These are phyloP conservation scores for Arion vulgaris DNA, from an alignment of 1,140 invertebrate genomes.

Conservation along the genomic window DNA sequence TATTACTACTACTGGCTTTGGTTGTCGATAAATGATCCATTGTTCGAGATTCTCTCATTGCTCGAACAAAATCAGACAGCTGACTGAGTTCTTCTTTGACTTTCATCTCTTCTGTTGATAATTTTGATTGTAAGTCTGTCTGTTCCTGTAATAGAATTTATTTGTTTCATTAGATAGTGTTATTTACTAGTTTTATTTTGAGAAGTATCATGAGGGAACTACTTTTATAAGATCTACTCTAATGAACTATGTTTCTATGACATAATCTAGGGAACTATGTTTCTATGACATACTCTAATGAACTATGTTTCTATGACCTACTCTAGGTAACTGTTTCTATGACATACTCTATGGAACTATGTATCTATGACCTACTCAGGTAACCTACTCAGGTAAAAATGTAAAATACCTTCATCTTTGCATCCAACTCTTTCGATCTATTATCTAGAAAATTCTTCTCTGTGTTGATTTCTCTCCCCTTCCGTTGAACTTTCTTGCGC, in stretches of 20 bases:
- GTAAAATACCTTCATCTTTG: slow-evolving; percentile 46
- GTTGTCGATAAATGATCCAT: background rate
- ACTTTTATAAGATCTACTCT: background rate
- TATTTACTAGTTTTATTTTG: background rate
- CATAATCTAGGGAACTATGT: background rate
- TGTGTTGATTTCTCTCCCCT: slow-evolving; percentile 52
- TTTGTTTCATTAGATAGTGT: background rate
- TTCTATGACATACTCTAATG: background rate
- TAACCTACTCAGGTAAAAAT: too few relatives aligned
- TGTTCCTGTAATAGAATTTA: background rate
- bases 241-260: background rate
- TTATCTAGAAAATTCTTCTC: slow-evolving; percentile 58
- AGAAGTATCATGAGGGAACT: background rate
- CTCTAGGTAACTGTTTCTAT: too few relatives aligned
- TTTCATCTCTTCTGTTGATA: background rate
- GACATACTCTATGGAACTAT: too few relatives aligned
- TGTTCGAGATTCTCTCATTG: slow-evolving; percentile 7
- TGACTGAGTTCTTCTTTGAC: slow-evolving; percentile 6
- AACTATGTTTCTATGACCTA: too few relatives aligned
- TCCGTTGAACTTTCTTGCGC: slow-evolving; percentile 57
- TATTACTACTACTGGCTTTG: background rate
- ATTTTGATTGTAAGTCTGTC: slow-evolving; percentile 2
- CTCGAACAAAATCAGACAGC: slow-evolving; percentile 1
- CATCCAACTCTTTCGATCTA: slow-evolving; percentile 58
- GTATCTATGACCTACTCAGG: too few relatives aligned